phyloP scores from a whole-genome alignment of 2,888 invertebrate species.

The Charanyca ferruginea region DNA sequence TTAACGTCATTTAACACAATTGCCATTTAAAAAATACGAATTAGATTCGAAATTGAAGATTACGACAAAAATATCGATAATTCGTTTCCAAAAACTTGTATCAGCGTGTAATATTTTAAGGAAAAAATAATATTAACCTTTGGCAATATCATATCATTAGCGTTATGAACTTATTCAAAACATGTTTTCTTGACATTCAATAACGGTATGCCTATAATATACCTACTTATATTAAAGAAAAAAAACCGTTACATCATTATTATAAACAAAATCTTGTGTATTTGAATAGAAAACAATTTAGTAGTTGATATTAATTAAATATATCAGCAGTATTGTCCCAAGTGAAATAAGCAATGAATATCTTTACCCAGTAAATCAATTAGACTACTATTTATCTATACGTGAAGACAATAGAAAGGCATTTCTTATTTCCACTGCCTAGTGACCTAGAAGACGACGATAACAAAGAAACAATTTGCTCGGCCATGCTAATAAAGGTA shows the following conservation, averaged over 20 bases:
- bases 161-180: slow-evolving; percentile 31
- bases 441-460: slow-evolving; percentile 41
- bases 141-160: slow-evolving; percentile 30
- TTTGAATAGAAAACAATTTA: slow-evolving; percentile 13
- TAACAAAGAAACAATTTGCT: slow-evolving; percentile 37
- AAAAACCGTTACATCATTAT: slow-evolving; percentile 28
- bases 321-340: slow-evolving; percentile 1
- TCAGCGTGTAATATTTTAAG: slow-evolving; percentile 2
- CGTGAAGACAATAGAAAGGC: slow-evolving; percentile 38
- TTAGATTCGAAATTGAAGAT: slow-evolving; percentile 1
- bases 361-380: slow-evolving; percentile 9
- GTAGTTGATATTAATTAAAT: slow-evolving; percentile 7
- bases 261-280: slow-evolving; percentile 18
- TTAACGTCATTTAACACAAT: slow-evolving; percentile 2
- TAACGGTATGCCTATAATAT: slow-evolving; percentile 45
- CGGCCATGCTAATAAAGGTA: slow-evolving; percentile 26
- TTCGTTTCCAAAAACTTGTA: slow-evolving; percentile 21
- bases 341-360: slow-evolving; percentile 9
- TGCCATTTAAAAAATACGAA: not conserved
- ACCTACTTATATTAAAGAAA: slow-evolving; percentile 1
- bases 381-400: slow-evolving; percentile 4
- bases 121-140: slow-evolving; percentile 35
- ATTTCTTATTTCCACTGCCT: slow-evolving; percentile 31
- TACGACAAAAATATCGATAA: slow-evolving; percentile 7
- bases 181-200: slow-evolving; percentile 44